Base-by-base conservation (phyloP, 1,140 invertebrate species). In the Euura lappo region DNA sequence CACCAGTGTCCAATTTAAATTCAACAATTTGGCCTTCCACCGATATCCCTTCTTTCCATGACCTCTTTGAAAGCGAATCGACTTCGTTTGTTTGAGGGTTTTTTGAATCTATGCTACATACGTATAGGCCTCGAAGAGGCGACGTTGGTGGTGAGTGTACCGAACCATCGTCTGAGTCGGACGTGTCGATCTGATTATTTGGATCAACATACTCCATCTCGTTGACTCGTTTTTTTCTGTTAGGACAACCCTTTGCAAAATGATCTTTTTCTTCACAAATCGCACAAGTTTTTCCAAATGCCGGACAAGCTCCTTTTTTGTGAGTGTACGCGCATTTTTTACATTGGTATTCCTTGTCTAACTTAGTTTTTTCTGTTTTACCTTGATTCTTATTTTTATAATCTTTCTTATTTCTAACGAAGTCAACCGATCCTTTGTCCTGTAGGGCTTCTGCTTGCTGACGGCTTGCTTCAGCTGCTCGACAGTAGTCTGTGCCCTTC, bases 401-500 rank as follows among this genome's bases (percentile, higher is more conserved):
- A 1, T 7, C 47, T 51, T 51, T 42, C 68, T 72, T 72, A 6
- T 3, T 46, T 46, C 10, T 66, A 46, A 65, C 10, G 69, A n/a
- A 60, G 45, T n/a, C 72, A 69, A 4, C 72, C 51, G 72, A 8
- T 51, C 28, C 13, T 72, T 71, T 11, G 51, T 65, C 47, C 45
- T 68, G 28, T 73, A 67, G 10, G 28, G 67, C 71, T 74, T 73
- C 28, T 13, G 79, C 45, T 43, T 79, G 77, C 3, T 69, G 42
- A 28, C 78, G 68, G 11, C 76, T 74, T 1, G 76, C 13, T 71
- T 76, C 77, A 8, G 72, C 45, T 4, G 77, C 45, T 72, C 73
- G 60, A 44, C 76, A 78, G 8, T 77, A 74, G 28, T 74, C 72
- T 6, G 75, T 45, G 68, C 74, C 74, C 66, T 76, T 79, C 43